Base-by-base conservation (phyloP, 2,888 invertebrate genomes). In the Eudasyphora cyanicolor region DNA sequence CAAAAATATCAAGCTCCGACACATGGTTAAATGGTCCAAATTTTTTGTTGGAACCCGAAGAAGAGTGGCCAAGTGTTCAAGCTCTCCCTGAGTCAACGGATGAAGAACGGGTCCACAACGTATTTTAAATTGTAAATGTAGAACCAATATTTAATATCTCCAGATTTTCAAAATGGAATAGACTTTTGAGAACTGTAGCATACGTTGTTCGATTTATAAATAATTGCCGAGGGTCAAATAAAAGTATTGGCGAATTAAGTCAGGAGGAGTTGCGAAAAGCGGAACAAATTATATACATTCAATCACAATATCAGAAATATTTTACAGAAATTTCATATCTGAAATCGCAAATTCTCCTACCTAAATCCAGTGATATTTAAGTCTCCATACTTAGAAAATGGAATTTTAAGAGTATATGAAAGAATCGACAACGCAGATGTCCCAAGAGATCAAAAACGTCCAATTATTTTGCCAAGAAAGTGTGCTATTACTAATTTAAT, bases 391-490 rank as follows among this genome's bases (percentile, higher is more conserved):
- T 12, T 81, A 2, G 81, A 86, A 19, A 3, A 81, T n/a, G 35
- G 67, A 29, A 17, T 84, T 29, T 19, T 84, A 10, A 69, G 82
- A 38, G 77, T 60, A 8, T 27, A 79, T 14, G 60, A 79, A 7
- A 78, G 84, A 71, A 79, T 84, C 6, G 75, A 75, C n/a, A 38
- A 64, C 2, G 79, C 77, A 1, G 10, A 74, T 17, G 24, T 74
- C n/a, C 27, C 32, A 2, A 38, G 24, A 17, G 51, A 64, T 1
- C 76, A 70, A 62, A 67, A 76, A 42, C 62, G 57, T 0, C 83
- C 83, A 3, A 62, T 85, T 32, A 85, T 85, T 32, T 76, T 84
- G 12, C 82, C 79, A 12, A 82, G 51, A 29, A 67, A 60, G 7
- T 67, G 17, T 64, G 35, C 51, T n/a, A 73, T 74, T 12, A 57